Conservation (phyloP, 2,113 vertebrate species). For the Nesogale talazaci region DNA sequence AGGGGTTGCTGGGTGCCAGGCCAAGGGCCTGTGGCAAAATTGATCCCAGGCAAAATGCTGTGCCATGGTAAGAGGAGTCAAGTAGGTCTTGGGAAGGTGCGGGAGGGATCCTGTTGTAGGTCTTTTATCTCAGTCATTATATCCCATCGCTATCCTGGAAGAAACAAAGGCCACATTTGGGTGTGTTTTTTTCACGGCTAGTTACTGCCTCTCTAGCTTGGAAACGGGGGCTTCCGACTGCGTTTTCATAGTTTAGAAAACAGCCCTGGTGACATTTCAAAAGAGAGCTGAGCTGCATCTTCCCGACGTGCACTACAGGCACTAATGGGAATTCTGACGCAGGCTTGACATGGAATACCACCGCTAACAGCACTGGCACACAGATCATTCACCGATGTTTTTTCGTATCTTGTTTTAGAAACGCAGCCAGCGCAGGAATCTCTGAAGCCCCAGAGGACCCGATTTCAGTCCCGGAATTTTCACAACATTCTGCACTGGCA, state of each 20-base stretch:
- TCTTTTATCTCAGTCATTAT: neutral
- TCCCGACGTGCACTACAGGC: neutral
- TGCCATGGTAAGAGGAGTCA: neutral
- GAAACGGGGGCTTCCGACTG: too few species aligned
- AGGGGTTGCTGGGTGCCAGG: neutral
- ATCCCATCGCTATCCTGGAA: neutral
- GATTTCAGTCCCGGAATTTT: conserved; percentile 84
- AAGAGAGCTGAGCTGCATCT: neutral
- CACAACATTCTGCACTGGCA: conserved; percentile 84
- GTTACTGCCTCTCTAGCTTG: neutral
- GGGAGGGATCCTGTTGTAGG: neutral
- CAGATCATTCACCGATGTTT: neutral
- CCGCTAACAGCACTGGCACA: neutral
- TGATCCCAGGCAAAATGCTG: neutral
- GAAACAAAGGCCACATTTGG: neutral
- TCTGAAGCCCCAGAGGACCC: conserved; percentile 79
- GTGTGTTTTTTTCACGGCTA: neutral
- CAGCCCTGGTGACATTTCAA: neutral
- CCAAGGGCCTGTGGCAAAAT: neutral
- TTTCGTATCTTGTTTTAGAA: conserved; percentile 73
- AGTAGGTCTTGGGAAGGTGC: neutral
- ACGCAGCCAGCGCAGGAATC: conserved; percentile 49
- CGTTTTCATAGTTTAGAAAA: neutral
- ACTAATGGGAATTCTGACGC: neutral
- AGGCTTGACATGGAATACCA: neutral